A percentile compares a stretch with the other conserved stretches of the same genome.
Conservation (phyloP, 2,888 invertebrate genomes). For the Carterocephalus palaemon region DNA sequence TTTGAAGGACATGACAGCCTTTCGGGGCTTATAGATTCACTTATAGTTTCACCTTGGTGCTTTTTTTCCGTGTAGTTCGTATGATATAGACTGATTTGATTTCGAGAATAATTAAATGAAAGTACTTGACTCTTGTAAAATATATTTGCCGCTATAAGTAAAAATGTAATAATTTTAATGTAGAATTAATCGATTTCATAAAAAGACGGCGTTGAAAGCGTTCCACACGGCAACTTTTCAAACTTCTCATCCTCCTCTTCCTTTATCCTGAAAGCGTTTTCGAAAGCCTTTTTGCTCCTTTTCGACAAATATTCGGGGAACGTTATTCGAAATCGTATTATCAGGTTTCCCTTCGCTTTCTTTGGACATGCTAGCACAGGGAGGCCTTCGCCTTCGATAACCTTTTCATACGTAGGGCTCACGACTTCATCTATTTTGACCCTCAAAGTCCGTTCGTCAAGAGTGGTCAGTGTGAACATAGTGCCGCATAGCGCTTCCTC, state of each 20-base stretch:
- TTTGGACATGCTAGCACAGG: constrained; percentile 81
- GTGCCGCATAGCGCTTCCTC: constrained; percentile 86
- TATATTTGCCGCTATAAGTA: too few relatives aligned
- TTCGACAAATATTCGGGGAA: constrained; percentile 69
- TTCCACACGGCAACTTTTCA: constrained; percentile 56
- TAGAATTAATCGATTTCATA: constrained; percentile 23
- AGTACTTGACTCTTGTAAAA: too few relatives aligned
- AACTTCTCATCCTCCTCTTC: constrained; percentile 59
- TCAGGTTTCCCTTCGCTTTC: constrained; percentile 82
- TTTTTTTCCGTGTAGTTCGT: too few relatives aligned
- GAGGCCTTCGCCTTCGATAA: constrained; percentile 85
- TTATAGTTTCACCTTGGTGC: too few relatives aligned
- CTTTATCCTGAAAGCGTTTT: constrained; percentile 56
- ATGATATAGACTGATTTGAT: too few relatives aligned
- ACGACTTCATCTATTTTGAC: constrained; percentile 86
- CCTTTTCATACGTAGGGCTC: constrained; percentile 82
- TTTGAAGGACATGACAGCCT: too few relatives aligned
- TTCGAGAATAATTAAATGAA: too few relatives aligned
- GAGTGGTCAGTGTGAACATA: constrained; percentile 81
- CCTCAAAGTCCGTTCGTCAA: constrained; percentile 84
- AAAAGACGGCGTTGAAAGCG: constrained; percentile 45
- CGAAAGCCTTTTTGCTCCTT: constrained; percentile 61
- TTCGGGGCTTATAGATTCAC: too few relatives aligned
- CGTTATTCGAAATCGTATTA: constrained; percentile 80
- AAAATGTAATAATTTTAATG: not conserved